Percentiles rank a stretch among this genome's conserved stretches.
Conservation (phyloP, 2,113 vertebrate genomes). For the Ceratotherium simum region DNA sequence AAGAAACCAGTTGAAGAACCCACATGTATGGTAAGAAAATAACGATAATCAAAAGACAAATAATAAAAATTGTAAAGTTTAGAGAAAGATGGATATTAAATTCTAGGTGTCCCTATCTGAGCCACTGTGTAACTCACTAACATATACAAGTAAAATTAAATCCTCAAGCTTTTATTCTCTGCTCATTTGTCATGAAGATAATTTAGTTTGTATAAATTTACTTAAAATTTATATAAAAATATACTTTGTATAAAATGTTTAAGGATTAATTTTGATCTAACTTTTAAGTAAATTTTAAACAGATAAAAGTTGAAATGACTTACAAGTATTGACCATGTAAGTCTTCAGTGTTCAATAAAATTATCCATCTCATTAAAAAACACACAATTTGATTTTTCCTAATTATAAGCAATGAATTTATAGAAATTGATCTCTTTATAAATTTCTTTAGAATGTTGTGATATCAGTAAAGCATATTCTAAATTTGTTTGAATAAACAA, state of each 20-base stretch:
- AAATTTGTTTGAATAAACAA: background rate
- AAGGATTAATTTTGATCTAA: constrained; percentile 19
- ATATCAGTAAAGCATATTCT: constrained; percentile 1
- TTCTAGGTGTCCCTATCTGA: background rate
- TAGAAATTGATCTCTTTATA: background rate
- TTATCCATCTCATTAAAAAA: constrained; percentile 21
- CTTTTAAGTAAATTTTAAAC: constrained; percentile 7
- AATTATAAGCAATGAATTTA: background rate
- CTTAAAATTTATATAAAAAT: background rate
- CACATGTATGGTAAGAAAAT: background rate
- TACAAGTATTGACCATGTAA: background rate
- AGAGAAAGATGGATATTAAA: background rate
- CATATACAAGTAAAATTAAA: constrained; percentile 16
- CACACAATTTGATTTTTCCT: background rate
- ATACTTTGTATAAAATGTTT: background rate
- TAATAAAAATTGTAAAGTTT: background rate
- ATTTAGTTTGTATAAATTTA: background rate
- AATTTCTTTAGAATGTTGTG: background rate
- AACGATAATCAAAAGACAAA: background rate
- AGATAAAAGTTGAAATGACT: constrained; percentile 24
- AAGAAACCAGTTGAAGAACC: background rate
- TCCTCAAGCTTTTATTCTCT: background rate
- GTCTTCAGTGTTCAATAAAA: background rate
- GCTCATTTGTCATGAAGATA: background rate
- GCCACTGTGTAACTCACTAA: background rate